Evolutionary conservation across 2,888 invertebrate genomes (phyloP).

Genomic region (Watsonalla binaria): DNA sequence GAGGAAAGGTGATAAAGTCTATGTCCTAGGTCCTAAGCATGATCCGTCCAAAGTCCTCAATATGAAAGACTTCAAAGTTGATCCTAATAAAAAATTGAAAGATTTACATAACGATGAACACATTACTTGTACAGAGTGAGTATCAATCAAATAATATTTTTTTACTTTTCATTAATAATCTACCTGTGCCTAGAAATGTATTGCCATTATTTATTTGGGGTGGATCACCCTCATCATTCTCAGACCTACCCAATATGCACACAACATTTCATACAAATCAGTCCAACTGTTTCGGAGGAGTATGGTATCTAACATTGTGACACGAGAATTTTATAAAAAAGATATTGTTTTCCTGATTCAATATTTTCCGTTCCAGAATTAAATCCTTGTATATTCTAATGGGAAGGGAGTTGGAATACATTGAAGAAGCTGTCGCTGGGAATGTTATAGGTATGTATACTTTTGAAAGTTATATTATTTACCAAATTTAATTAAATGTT

Average conservation of each 20-base stretch:
- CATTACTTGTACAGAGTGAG: slow-evolving; percentile 79
- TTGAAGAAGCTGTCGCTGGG: slow-evolving; percentile 91
- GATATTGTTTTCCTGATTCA: neutral
- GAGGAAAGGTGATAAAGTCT: slow-evolving; percentile 86
- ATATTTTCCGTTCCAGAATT: slow-evolving; percentile 65
- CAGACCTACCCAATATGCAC: too few relatives aligned
- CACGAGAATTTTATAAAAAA: neutral
- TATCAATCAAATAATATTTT: slow-evolving; percentile 15
- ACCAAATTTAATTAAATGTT: too few relatives aligned
- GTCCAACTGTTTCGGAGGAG: too few relatives aligned
- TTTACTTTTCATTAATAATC: too few relatives aligned
- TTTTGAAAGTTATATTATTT: neutral
- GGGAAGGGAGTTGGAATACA: slow-evolving; percentile 92
- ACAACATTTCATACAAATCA: too few relatives aligned
- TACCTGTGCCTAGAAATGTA: too few relatives aligned
- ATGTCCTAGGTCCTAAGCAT: slow-evolving; percentile 92
- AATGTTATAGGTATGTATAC: slow-evolving; percentile 86
- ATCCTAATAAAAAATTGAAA: slow-evolving; percentile 73
- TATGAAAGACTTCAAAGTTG: slow-evolving; percentile 57
- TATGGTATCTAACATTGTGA: too few relatives aligned
- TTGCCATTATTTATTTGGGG: too few relatives aligned
- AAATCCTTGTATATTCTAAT: slow-evolving; percentile 92
- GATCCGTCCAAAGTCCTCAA: slow-evolving; percentile 82
- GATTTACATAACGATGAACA: slow-evolving; percentile 81
- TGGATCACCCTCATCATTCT: too few relatives aligned